Conservation (phyloP, 1,140 invertebrate species). For the Octopus bimaculoides region DNA sequence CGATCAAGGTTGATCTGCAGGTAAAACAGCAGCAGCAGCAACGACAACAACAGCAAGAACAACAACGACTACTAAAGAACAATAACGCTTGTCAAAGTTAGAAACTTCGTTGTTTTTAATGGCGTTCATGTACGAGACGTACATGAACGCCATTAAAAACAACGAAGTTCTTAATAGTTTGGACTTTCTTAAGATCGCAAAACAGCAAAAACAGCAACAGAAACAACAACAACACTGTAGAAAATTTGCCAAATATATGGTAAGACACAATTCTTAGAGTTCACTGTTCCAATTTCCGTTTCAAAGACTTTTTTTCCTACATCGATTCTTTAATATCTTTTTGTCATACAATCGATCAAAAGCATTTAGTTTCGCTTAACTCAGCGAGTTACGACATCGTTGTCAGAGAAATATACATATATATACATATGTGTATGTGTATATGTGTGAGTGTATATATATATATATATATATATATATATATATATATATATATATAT, state of each 20-base stretch:
- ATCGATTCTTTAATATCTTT: not conserved
- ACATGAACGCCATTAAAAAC: too few species aligned
- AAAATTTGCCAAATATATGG: not conserved
- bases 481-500: not conserved
- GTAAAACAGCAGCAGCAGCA: too few species aligned
- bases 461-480: not conserved
- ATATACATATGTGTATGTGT: conserved; percentile 9
- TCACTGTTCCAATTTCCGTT: not conserved
- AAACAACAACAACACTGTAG: not conserved
- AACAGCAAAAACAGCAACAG: too few species aligned
- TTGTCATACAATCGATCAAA: not conserved
- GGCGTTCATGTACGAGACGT: too few species aligned
- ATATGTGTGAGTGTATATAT: not conserved
- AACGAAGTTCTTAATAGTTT: too few species aligned
- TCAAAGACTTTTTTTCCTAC: not conserved
- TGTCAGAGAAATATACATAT: not conserved
- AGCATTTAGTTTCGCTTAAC: not conserved
- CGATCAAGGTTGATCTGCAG: too few species aligned
- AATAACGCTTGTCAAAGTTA: too few species aligned
- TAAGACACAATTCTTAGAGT: not conserved
- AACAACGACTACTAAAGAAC: too few species aligned
- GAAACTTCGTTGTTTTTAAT: too few species aligned
- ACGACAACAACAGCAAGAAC: too few species aligned
- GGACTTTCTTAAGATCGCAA: too few species aligned
- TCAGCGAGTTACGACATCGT: not conserved